Percentiles rank a stretch among this genome's conserved stretches.
Conservation (phyloP, 2,113 vertebrate genomes). For the Oncorhynchus mykiss region DNA sequence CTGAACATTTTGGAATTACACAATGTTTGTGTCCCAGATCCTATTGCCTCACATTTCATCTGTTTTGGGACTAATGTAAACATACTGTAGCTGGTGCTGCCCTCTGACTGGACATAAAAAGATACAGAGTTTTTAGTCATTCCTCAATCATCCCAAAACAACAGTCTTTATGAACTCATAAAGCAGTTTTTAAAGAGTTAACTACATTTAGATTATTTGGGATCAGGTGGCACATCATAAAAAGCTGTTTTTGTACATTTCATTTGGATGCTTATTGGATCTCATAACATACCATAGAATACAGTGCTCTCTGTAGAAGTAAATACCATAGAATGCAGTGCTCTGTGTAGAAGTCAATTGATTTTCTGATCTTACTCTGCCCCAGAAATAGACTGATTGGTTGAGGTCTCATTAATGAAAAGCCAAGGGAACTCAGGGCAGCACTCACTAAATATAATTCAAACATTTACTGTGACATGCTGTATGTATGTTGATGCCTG, state of each 20-base stretch:
- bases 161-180: slow-evolving; percentile 48
- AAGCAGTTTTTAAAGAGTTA: slow-evolving; percentile 59
- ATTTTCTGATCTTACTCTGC: slow-evolving; percentile 32
- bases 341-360: slow-evolving; percentile 31
- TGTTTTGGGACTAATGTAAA: slow-evolving; percentile 60
- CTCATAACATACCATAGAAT: slow-evolving; percentile 16
- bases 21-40: slow-evolving; percentile 58
- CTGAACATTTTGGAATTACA: slow-evolving; percentile 60
- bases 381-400: not conserved
- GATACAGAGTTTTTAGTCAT: slow-evolving; percentile 17
- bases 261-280: not conserved
- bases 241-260: slow-evolving; percentile 40
- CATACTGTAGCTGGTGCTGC: slow-evolving; percentile 54
- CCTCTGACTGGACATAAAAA: slow-evolving; percentile 54
- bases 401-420: not conserved
- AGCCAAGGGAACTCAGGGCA: not conserved
- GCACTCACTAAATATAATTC: not conserved
- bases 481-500: not conserved
- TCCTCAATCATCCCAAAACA: slow-evolving; percentile 35
- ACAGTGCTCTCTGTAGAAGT: slow-evolving; percentile 19
- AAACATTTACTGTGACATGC: not conserved
- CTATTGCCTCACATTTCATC: slow-evolving; percentile 61
- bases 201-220: slow-evolving; percentile 57
- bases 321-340: slow-evolving; percentile 21
- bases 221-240: slow-evolving; percentile 53